Evolutionary conservation across 2,113 vertebrate species (phyloP).

Genomic region (Neogobius melanostomus): DNA sequence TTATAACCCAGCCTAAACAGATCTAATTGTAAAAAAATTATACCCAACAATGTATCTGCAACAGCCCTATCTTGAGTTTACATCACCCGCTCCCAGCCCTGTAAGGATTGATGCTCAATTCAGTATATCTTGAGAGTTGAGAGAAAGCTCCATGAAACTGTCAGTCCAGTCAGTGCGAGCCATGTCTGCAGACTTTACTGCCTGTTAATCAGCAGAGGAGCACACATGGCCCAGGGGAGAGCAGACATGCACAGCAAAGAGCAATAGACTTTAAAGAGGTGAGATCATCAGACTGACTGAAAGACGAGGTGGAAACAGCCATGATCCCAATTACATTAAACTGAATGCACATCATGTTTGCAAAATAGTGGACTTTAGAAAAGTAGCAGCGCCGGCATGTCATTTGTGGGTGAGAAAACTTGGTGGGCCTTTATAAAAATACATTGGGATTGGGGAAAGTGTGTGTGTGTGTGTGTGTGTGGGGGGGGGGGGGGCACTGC

Average conservation of each 20-base stretch:
- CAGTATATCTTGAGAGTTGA: slow-evolving; percentile 2
- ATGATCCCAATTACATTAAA: slow-evolving; percentile 36
- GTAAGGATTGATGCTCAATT: slow-evolving; percentile 1
- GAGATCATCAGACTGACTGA: slow-evolving; percentile 44
- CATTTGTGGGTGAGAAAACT: too few relatives aligned
- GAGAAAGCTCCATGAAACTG: slow-evolving; percentile 40
- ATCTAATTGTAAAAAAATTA: too few relatives aligned
- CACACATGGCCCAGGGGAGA: slow-evolving; percentile 54
- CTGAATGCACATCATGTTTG: slow-evolving; percentile 4
- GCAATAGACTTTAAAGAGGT: slow-evolving; percentile 55
- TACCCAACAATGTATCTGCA: too few relatives aligned
- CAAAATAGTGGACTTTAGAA: neutral
- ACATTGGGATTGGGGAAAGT: too few relatives aligned
- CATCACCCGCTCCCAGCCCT: too few relatives aligned
- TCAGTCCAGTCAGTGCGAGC: slow-evolving; percentile 38
- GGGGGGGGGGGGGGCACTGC: too few relatives aligned
- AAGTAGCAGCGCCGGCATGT: too few relatives aligned
- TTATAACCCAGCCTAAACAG: too few relatives aligned
- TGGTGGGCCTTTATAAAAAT: too few relatives aligned
- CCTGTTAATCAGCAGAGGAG: slow-evolving; percentile 62
- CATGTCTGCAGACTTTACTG: slow-evolving; percentile 50
- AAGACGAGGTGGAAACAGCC: slow-evolving; percentile 20
- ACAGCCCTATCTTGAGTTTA: too few relatives aligned
- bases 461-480: too few relatives aligned
- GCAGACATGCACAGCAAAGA: slow-evolving; percentile 58